Conservation (phyloP, 2,888 invertebrate genomes). For the Merodon equestris region DNA sequence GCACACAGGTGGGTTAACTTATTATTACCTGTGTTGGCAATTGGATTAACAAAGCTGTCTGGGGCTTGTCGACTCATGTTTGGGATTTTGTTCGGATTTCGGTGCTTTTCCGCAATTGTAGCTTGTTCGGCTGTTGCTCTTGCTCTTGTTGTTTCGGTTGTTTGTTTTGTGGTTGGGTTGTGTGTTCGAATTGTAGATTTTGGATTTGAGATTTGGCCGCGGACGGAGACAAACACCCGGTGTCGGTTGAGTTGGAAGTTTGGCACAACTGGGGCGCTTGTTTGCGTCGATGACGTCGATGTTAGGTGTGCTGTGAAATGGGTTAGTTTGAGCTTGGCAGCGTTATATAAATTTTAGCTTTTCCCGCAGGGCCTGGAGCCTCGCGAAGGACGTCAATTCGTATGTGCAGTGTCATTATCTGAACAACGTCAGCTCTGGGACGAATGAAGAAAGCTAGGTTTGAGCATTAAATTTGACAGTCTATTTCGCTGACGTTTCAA, state of each 20-base stretch:
- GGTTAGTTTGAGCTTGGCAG: no score
- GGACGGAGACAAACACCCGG: conserved; percentile 49
- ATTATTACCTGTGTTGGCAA: conserved; percentile 69
- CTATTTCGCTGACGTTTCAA: no score
- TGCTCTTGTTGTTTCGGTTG: conserved; percentile 36
- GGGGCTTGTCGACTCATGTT: conserved; percentile 67
- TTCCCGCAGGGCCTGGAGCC: no score
- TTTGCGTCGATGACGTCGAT: conserved; percentile 24
- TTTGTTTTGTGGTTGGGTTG: conserved; percentile 31
- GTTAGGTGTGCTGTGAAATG: background rate
- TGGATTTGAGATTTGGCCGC: conserved; percentile 61
- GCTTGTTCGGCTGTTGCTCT: conserved; percentile 54
- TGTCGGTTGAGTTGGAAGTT: conserved; percentile 50
- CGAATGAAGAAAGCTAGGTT: no score
- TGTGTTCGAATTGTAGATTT: conserved; percentile 66
- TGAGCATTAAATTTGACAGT: no score
- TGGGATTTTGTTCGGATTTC: conserved; percentile 20
- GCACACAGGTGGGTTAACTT: conserved; percentile 65
- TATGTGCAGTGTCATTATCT: no score
- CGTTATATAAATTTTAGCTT: no score
- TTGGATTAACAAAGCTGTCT: conserved; percentile 69
- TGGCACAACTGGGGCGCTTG: conserved; percentile 35
- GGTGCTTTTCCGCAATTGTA: conserved; percentile 62
- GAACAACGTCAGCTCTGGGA: no score
- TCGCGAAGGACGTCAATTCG: no score